These are phyloP conservation scores for Volucella zonaria DNA, from an alignment of 2,888 invertebrate species.

Conservation along the genomic window DNA sequence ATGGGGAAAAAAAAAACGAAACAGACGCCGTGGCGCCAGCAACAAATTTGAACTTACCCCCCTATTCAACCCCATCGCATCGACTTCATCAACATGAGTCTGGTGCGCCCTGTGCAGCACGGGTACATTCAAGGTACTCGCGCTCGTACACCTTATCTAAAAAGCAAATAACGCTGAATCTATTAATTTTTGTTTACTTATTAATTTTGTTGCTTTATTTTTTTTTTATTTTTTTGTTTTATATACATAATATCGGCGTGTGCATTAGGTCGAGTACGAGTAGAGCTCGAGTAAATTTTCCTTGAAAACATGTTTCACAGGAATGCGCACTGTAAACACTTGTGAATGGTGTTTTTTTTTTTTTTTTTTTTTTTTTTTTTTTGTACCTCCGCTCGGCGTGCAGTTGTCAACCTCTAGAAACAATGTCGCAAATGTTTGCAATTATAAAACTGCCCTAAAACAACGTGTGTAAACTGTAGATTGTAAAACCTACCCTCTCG, in stretches of 20 bases:
- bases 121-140: slow-evolving; percentile 4
- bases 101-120: background rate
- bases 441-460: background rate
- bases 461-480: slow-evolving; percentile 12
- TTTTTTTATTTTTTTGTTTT: background rate
- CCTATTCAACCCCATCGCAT: slow-evolving; percentile 8
- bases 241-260: background rate
- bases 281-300: slow-evolving; percentile 9
- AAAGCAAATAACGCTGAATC: slow-evolving; percentile 36
- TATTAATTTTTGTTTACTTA: slow-evolving; percentile 20
- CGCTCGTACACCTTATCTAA: slow-evolving; percentile 29
- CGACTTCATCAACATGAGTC: too few species aligned
- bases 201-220: slow-evolving; percentile 4
- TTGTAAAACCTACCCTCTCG: background rate
- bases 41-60: slow-evolving; percentile 10
- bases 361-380: too few species aligned
- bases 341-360: background rate
- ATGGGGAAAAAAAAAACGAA: background rate
- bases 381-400: background rate
- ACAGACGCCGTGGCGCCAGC: slow-evolving; percentile 40
- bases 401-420: background rate
- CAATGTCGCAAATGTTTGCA: slow-evolving; percentile 16
- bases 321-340: slow-evolving; percentile 23
- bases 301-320: slow-evolving; percentile 47
- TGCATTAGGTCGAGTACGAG: background rate